Percentiles rank a stretch among this genome's conserved stretches.
Evolutionary conservation across 2,888 invertebrate species (phyloP).

Genomic region (Endotricha flammealis): DNA sequence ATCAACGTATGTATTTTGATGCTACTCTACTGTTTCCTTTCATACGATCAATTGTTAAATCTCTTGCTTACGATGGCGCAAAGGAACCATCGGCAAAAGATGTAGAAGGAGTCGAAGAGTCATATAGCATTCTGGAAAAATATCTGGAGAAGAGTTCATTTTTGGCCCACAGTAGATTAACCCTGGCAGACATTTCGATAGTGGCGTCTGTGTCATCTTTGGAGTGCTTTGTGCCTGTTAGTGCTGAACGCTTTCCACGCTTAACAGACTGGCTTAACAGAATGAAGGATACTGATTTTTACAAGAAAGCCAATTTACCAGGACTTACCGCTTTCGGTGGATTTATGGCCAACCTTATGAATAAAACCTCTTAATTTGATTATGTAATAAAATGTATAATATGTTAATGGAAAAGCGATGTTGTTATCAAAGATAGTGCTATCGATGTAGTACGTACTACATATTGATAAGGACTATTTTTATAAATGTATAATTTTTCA

Average conservation of each 20-base stretch:
- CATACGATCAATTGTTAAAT: conserved; percentile 14
- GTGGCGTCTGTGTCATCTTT: conserved; percentile 32
- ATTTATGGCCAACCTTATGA: no score
- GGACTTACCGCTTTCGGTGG: no score
- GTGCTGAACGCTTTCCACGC: conserved; percentile 29
- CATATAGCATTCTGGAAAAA: conserved; percentile 35
- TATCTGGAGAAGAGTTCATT: conserved; percentile 33
- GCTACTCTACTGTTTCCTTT: conserved; percentile 29
- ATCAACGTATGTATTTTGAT: conserved; percentile 37
- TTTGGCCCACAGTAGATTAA: conserved; percentile 31
- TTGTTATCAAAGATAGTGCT: no score
- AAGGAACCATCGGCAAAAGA: conserved; percentile 22
- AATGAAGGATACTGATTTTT: conserved; percentile 31
- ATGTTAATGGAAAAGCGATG: no score
- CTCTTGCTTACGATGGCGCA: conserved; percentile 18
- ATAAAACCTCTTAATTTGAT: no score
- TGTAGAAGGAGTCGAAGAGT: conserved; percentile 24
- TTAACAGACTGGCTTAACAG: conserved; percentile 30
- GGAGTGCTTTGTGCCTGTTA: conserved; percentile 28
- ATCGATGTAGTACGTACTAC: no score
- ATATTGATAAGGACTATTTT: no score
- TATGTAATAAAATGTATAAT: no score
- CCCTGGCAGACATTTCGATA: conserved; percentile 39
- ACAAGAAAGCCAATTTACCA: conserved; percentile 31
- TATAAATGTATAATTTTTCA: no score